phyloP scores from a whole-genome alignment of 2,888 invertebrate genomes.

The Plutella xylostella region DNA sequence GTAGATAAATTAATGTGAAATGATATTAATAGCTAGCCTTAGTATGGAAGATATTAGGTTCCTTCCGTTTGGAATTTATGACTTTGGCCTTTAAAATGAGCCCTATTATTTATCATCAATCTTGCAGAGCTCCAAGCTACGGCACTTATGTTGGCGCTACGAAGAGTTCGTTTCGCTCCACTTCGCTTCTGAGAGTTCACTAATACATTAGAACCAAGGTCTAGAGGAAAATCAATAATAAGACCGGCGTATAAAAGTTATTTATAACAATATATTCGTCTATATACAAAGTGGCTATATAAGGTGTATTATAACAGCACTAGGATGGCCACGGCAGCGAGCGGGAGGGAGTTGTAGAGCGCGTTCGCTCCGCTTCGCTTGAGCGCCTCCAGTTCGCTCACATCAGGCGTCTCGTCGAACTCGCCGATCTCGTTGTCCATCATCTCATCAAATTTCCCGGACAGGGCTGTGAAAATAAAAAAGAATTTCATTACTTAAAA shows the following conservation, averaged over 20 bases:
- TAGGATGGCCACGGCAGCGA: conserved; percentile 29
- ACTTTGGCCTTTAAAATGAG: neutral
- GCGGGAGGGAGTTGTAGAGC: conserved; percentile 14
- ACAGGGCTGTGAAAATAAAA: conserved; percentile 51
- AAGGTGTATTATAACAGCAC: conserved; percentile 49
- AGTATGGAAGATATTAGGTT: no score
- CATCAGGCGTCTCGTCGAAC: conserved; percentile 53
- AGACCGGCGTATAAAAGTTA: conserved; percentile 1
- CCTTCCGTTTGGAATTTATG: neutral
- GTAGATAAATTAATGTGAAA: no score
- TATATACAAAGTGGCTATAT: conserved; percentile 65
- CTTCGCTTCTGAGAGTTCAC: neutral
- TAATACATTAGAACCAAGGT: neutral
- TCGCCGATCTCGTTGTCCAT: conserved; percentile 58
- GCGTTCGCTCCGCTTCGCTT: conserved; percentile 41
- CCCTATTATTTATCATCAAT: neutral
- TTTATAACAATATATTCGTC: conserved; percentile 27
- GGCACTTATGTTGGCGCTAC: neutral
- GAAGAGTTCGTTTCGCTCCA: neutral
- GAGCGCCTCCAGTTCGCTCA: conserved; percentile 55
- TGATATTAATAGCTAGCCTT: no score
- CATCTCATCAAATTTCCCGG: conserved; percentile 60
- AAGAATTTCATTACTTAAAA: no score
- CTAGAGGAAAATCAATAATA: neutral
- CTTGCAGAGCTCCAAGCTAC: neutral